Evolutionary conservation across 2,797 vertebrate species (phyloP).

Genomic region (Pelodytes ibericus): DNA sequence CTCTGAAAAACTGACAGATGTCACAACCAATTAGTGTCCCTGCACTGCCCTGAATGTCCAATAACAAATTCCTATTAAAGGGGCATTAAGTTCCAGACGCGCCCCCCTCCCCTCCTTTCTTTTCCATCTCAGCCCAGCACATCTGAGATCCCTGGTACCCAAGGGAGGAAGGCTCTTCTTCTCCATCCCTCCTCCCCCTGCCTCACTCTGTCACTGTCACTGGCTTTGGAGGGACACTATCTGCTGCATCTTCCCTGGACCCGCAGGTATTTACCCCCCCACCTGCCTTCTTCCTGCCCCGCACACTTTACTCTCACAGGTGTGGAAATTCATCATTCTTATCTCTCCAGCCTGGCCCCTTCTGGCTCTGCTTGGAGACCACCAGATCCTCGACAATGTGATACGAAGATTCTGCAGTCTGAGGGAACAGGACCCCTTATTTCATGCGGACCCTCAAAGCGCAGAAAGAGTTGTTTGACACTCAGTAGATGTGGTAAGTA

Average conservation of each 20-base stretch:
- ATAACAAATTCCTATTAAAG: constrained; percentile 79
- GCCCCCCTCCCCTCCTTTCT: constrained; percentile 60
- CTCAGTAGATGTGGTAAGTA: neutral
- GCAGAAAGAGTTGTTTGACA: too few species aligned
- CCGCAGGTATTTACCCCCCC: neutral
- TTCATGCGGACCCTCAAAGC: neutral
- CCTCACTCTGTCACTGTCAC: constrained; percentile 29
- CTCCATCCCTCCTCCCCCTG: neutral
- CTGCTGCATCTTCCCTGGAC: constrained; percentile 1
- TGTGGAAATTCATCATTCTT: neutral
- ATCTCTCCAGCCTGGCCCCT: neutral
- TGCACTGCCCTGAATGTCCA: constrained; percentile 76
- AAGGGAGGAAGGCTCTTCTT: constrained; percentile 62
- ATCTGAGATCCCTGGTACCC: constrained; percentile 75
- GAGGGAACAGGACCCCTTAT: neutral
- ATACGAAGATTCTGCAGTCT: neutral
- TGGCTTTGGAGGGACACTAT: neutral
- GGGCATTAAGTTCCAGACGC: constrained; percentile 66
- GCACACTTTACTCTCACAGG: neutral
- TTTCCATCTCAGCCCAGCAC: constrained; percentile 82
- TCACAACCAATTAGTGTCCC: constrained; percentile 81
- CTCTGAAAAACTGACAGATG: constrained; percentile 78
- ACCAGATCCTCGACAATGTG: neutral
- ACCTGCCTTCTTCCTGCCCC: neutral
- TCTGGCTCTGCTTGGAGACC: neutral